Base-by-base conservation (phyloP, 2,113 vertebrate species). In the Onychorhynchus coronatus region DNA sequence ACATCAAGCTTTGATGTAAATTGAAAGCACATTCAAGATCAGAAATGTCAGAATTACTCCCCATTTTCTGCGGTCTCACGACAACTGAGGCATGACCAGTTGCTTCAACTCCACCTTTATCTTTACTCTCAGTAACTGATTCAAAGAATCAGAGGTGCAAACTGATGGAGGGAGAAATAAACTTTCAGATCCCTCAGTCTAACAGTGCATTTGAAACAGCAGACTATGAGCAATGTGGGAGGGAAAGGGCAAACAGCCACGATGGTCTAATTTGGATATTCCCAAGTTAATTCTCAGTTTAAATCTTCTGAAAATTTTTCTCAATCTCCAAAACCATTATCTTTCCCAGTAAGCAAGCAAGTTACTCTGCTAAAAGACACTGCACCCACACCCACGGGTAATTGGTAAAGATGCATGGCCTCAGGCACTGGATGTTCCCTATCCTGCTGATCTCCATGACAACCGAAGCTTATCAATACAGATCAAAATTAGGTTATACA, bases 41-140 rank as follows among this genome's bases (percentile, higher is more conserved):
- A 91, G 76, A 96, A 88, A 96, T 94, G 88, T 91, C 95, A 97
- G 92, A 97, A 96, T 95, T 89, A 93, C 77, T 90, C 79, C 65
- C 82, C 93, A 91, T 94, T 92, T 44, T 71, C 85, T 88, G 78
- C 47, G 81, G 68, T 71, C 75, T 88, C 5, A 3, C n/a, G 74
- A 55, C 25, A 81, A n/a, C 35, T 68, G 35, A 61, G 63, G 67
- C 79, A 65, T 33, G 79, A 71, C 47, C 68, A 63, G 41, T 53
- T 65, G 61, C 44, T 92, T 90, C 78, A 73, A 9, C 35, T 83
- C 24, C 55, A 30, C 1, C 2, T 58, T 82, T 46, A 25, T 5
- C 46, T 80, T 53, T 39, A 58, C 8, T 8, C 14, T 44, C 39
- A 65, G 15, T 10, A 67, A 62, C 8, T 4, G 1, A 35, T 49